Conservation (phyloP, 2,797 vertebrate genomes). For the Anas bernieri region DNA sequence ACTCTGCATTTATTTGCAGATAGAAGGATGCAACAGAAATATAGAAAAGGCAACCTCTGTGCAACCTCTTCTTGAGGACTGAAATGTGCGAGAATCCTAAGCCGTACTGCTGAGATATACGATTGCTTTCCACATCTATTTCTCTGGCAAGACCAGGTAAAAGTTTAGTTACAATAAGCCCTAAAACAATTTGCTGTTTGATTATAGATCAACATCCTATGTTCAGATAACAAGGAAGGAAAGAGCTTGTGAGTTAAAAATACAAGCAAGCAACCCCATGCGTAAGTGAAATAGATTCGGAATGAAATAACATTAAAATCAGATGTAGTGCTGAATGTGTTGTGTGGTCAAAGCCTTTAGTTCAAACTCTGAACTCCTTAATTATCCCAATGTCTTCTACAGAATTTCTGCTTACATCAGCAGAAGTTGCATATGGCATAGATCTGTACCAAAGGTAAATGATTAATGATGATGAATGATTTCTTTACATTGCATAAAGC, state of each 20-base stretch:
- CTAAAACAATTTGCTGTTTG: neutral
- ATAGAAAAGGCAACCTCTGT: neutral
- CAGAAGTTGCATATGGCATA: neutral
- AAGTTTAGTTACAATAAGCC: neutral
- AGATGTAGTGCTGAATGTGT: neutral
- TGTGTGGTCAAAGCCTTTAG: neutral
- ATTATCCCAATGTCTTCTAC: neutral
- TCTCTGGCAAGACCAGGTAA: neutral
- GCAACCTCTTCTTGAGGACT: neutral
- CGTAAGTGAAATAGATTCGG: neutral
- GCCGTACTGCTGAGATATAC: neutral
- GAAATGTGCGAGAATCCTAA: neutral
- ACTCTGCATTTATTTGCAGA: slow-evolving; percentile 1
- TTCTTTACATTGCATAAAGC: slow-evolving; percentile 25
- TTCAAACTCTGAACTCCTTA: neutral
- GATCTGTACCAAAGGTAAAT: neutral
- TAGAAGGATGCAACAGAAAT: neutral
- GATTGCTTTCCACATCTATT: neutral
- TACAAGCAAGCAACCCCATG: neutral
- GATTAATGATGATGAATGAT: neutral
- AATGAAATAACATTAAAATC: neutral
- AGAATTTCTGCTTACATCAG: neutral
- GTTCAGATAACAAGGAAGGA: neutral
- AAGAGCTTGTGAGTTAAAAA: neutral
- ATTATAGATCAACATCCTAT: neutral